Base-by-base conservation (phyloP, 2,888 invertebrate genomes). In the Oithona nana region DNA sequence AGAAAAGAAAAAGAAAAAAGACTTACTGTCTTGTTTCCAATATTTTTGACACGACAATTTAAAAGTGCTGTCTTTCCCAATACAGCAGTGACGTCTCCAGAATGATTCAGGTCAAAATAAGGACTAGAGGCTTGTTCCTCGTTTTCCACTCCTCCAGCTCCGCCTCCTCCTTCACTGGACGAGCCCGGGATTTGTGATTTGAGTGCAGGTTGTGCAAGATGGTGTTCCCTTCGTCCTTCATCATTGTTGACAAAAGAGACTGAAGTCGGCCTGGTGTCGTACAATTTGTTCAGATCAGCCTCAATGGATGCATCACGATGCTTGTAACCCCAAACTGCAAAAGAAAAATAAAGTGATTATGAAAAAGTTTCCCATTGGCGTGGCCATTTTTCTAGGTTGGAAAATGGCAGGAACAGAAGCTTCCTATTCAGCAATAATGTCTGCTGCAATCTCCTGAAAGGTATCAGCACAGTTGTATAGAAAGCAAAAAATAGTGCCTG, bases 41-140 rank as follows among this genome's bases (percentile, higher is more conserved):
- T 78, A 76, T 88, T 88, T 76, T 88, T 88, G 66, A 89, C 88
- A 65, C 87, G 80, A 75, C 90, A 90, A 72, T 84, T 88, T 68
- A 90, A 78, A 71, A 88, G 88, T 57, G 89, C 88, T 48, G 88
- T 89, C 74, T 89, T 88, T 67, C 89, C 88, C 64, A 88, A 78
- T 57, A 89, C 77, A 0, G 88, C 88, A 29, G 89, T 89, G 65
- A 82, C 80, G 69, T 78, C 78, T 73, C 82, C 83, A 56, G 84
- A 83, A 39, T 81, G 81, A 63, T 79, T 76, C 69, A 81, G 78
- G 73, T 86, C 86, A 72, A 86, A 85, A 72, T 83, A 83, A 20
- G 86, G 86, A n/a, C n/a, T n/a, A n/a, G n/a, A n/a, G n/a, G n/a
- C n/a, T n/a, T n/a, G n/a, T n/a, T n/a, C n/a, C n/a, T n/a, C n/a